Evolutionary conservation across 2,888 invertebrate genomes (phyloP).

Genomic region (Drosophila affinis): DNA sequence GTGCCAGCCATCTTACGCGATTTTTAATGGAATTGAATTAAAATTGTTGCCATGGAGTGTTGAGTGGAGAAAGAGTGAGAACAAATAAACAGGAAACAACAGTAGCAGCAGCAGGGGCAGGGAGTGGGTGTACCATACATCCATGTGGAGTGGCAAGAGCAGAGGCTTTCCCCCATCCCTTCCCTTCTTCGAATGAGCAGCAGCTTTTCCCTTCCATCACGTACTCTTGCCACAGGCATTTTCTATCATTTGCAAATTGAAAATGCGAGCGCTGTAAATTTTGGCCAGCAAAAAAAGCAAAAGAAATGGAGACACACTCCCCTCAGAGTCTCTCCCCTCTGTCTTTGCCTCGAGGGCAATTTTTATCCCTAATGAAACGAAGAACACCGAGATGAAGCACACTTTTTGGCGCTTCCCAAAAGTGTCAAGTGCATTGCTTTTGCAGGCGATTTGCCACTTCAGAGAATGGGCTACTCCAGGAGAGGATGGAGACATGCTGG

Average conservation of each 20-base stretch:
- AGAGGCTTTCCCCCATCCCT: not conserved
- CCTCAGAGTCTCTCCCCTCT: conserved; percentile 6
- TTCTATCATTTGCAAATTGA: conserved; percentile 73
- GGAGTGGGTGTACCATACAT: not conserved
- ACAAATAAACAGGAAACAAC: not conserved
- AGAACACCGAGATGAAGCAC: conserved; percentile 37
- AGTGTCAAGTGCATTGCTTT: conserved; percentile 74
- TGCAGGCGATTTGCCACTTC: conserved; percentile 48
- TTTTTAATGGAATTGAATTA: conserved; percentile 78
- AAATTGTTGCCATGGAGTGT: conserved; percentile 64
- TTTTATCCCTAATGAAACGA: conserved; percentile 51
- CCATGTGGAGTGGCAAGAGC: not conserved
- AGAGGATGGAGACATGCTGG: not conserved
- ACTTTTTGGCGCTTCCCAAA: conserved; percentile 52
- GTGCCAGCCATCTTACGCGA: conserved; percentile 53
- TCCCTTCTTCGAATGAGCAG: conserved; percentile 21
- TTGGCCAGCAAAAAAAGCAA: conserved; percentile 36
- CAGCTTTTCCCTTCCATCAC: conserved; percentile 23
- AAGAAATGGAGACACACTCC: conserved; percentile 1
- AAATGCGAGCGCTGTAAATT: conserved; percentile 51
- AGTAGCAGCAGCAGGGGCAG: not conserved
- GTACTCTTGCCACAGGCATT: conserved; percentile 64
- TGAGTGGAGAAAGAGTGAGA: conserved; percentile 20
- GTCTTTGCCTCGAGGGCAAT: conserved; percentile 25
- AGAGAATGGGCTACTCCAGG: conserved; percentile 6